Base-by-base conservation (phyloP, 2,888 invertebrate species). In the Diplolepis rosae region DNA sequence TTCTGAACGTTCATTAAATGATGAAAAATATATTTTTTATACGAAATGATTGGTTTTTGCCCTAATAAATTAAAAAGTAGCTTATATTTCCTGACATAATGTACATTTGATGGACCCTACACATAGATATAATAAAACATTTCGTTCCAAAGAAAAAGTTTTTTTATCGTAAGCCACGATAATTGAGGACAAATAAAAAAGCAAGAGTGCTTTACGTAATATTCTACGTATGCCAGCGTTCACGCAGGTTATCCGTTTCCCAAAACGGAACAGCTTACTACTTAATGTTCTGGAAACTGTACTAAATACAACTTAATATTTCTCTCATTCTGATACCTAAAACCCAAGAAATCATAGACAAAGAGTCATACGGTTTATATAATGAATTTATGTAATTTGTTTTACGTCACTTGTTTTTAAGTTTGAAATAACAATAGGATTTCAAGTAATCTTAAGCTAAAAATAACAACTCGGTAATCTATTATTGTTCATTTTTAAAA, bases 301-400 rank as follows among this genome's bases (percentile, higher is more conserved):
- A 7, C 18, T 7, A 3, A 15, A 45, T 7, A 18, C 7, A 18
- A 18, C 7, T 5, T 42, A 1, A 42, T 9, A 45, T 45, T 18
- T 45, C 45, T 45, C 7, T 18, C 9, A 45, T 18, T 13, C 1
- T 45, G 18, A 9, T 45, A 45, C 45, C 15, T 45, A 18, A 45
- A 18, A 45, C 56, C 9, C 24, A 27, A 22, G 24, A 61, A 61
- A 61, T n/a, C 39, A 1, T 61, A 39, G 39, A 15, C 61, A 56
- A 56, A 56, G 39, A 56, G 22, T 39, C 61, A 22, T n/a, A 24
- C 35, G 18, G 32, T 61, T 61, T 61, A 61, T 27, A 39, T 61
- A 61, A 61, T 39, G 6, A 61, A 24, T 61, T 61, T 61, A 56
- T 61, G 61, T 61, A 61, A 61, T 61, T 61, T 24, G 24, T 18